These are phyloP conservation scores for Athalia rosae DNA, from an alignment of 2,888 invertebrate genomes.

Conservation along the genomic window DNA sequence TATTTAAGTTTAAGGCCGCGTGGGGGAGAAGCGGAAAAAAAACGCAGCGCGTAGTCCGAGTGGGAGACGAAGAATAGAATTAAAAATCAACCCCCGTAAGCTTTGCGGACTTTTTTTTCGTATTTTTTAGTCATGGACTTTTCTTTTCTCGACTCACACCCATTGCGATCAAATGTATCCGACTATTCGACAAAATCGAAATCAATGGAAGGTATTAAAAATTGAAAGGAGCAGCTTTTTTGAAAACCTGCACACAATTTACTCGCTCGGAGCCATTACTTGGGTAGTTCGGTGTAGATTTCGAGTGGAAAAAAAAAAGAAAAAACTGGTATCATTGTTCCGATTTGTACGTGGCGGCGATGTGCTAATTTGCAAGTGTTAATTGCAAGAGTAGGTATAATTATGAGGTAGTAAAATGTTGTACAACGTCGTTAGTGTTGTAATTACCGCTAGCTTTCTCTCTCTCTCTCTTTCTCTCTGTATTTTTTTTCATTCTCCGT, in stretches of 20 bases:
- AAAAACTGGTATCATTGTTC: background rate
- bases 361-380: constrained; percentile 38
- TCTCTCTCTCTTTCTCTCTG: background rate
- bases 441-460: constrained; percentile 15
- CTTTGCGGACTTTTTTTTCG: too few species aligned
- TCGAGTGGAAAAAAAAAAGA: background rate
- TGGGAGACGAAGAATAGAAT: background rate
- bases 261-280: background rate
- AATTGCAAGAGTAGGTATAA: constrained; percentile 33
- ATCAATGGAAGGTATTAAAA: too few species aligned
- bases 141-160: too few species aligned
- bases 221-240: too few species aligned
- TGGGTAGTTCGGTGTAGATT: background rate
- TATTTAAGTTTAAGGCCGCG: constrained; percentile 71
- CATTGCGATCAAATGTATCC: too few species aligned
- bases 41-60: background rate
- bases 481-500: constrained; percentile 16
- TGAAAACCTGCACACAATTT: background rate
- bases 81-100: background rate
- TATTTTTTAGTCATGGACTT: too few species aligned
- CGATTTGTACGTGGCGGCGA: background rate
- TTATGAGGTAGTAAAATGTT: constrained; percentile 41
- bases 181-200: too few species aligned
- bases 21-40: constrained; percentile 29
- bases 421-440: constrained; percentile 40